A percentile compares a stretch with the other conserved stretches of the same genome.
These are phyloP conservation scores for Manis javanica DNA, from an alignment of 2,797 vertebrate genomes.

Conservation along the genomic window DNA sequence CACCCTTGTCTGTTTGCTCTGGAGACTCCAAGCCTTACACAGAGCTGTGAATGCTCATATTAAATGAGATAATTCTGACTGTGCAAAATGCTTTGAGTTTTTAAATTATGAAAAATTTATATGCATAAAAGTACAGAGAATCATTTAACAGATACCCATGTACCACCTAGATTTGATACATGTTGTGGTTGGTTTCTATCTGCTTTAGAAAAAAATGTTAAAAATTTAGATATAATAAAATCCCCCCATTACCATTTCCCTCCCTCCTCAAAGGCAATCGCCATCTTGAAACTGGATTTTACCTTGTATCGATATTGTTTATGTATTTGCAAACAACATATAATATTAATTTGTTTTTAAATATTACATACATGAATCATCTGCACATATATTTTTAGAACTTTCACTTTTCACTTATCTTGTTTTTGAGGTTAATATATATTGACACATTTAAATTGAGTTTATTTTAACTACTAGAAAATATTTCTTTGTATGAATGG, in stretches of 20 bases:
- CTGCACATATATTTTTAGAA: not conserved
- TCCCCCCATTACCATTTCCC: not conserved
- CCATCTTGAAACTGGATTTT: not conserved
- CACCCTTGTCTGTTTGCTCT: not conserved
- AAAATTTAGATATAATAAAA: not conserved
- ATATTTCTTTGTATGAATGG: not conserved
- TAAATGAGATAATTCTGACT: not conserved
- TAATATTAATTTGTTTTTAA: not conserved
- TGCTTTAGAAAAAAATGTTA: not conserved
- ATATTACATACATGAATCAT: not conserved
- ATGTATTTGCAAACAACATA: not conserved
- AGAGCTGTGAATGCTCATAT: not conserved
- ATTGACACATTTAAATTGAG: not conserved
- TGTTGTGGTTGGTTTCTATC: not conserved
- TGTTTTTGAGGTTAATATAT: not conserved
- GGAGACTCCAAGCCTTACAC: not conserved
- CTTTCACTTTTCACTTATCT: not conserved
- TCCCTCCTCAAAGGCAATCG: not conserved
- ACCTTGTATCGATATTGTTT: not conserved
- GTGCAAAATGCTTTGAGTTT: not conserved
- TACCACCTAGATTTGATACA: not conserved
- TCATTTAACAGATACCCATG: not conserved
- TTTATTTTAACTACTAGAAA: not conserved
- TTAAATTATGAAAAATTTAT: not conserved
- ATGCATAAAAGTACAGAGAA: not conserved